These are phyloP conservation scores for Contarinia nasturtii DNA, from an alignment of 1,140 invertebrate species.

Conservation along the genomic window DNA sequence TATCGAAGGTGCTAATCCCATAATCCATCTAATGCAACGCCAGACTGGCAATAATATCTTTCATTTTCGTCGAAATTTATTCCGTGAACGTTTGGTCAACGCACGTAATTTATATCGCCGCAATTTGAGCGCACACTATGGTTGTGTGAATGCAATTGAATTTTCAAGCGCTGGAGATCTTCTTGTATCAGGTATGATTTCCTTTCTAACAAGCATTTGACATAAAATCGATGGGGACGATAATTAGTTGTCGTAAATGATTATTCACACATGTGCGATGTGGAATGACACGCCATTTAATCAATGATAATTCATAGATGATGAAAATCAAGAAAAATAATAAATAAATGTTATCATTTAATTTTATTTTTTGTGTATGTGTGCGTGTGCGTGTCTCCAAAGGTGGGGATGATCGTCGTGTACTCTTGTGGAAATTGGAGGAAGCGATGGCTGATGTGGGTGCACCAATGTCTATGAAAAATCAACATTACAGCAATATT, in stretches of 20 bases:
- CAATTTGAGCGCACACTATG: slow-evolving; percentile 76
- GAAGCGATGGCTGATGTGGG: slow-evolving; percentile 44
- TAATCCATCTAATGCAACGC: neutral
- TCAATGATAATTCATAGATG: no score
- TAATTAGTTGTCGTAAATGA: no score
- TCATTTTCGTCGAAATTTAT: slow-evolving; percentile 27
- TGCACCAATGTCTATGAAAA: slow-evolving; percentile 51
- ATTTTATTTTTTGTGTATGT: no score
- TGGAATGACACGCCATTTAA: no score
- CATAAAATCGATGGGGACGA: no score
- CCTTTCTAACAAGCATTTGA: no score
- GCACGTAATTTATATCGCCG: slow-evolving; percentile 62
- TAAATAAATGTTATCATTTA: no score
- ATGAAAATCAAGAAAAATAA: no score
- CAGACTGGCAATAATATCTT: neutral
- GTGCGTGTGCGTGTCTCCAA: slow-evolving; percentile 4
- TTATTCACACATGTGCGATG: no score
- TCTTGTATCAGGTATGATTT: slow-evolving; percentile 61
- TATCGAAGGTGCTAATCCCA: neutral
- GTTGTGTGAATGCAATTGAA: slow-evolving; percentile 92
- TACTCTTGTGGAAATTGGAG: slow-evolving; percentile 75
- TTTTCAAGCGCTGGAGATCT: slow-evolving; percentile 75
- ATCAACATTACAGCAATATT: slow-evolving; percentile 78
- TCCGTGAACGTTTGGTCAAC: slow-evolving; percentile 36
- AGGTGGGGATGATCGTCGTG: slow-evolving; percentile 83